These are phyloP conservation scores for Chaetops frenatus DNA, from an alignment of 2,113 vertebrate genomes.

Conservation along the genomic window DNA sequence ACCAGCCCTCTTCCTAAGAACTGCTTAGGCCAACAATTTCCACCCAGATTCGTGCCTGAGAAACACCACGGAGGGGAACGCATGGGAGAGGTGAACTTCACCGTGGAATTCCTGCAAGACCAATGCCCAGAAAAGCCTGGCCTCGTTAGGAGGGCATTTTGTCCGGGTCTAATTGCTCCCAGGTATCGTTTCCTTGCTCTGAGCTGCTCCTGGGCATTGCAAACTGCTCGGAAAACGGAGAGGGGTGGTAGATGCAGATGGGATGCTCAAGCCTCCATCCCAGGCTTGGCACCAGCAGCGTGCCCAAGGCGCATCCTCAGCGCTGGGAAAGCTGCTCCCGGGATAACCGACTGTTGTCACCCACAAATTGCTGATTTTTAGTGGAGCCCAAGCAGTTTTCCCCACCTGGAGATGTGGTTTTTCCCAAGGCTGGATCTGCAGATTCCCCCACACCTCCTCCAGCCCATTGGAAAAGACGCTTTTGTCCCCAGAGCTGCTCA, in stretches of 20 bases:
- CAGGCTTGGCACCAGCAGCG: rapidly evolving
- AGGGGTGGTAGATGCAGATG: background rate
- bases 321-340: rapidly evolving
- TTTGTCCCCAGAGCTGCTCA: background rate
- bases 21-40: background rate
- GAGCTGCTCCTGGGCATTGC: background rate
- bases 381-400: background rate
- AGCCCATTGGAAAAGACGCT: background rate
- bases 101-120: background rate
- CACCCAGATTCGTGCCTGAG: background rate
- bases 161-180: background rate
- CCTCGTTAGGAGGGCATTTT: background rate
- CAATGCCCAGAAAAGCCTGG: background rate
- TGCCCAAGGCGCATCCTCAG: background rate
- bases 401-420: background rate
- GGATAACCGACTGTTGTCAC: background rate
- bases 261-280: background rate
- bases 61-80: rapidly evolving
- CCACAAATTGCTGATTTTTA: background rate
- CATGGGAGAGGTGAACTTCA: background rate
- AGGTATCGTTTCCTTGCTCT: rapidly evolving
- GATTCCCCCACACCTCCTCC: rapidly evolving
- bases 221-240: background rate
- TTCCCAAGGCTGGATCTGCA: background rate
- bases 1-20: background rate